Percentiles rank a stretch among this genome's conserved stretches.
Conservation (phyloP, 2,888 invertebrate genomes). For the Scaptomyza caliginosa region DNA sequence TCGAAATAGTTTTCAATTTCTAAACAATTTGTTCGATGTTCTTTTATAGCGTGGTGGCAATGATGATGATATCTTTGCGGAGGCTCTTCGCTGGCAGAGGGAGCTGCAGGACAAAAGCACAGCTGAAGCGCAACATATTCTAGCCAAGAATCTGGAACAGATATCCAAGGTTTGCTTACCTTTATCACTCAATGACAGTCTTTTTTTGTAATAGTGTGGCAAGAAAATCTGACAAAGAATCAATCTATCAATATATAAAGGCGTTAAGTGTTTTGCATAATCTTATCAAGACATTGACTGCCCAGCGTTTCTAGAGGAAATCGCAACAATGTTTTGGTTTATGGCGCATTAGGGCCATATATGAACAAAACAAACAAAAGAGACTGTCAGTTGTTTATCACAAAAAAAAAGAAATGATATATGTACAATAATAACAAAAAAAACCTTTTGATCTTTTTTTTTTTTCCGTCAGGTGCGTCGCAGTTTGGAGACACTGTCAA, state of each 20-base stretch:
- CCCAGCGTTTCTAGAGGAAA: not conserved
- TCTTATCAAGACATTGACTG: conserved; percentile 31
- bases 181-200: no score
- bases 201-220: not conserved
- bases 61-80: conserved; percentile 87
- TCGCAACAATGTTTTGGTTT: conserved; percentile 5
- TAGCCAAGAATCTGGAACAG: conserved; percentile 91
- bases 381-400: conserved; percentile 19
- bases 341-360: conserved; percentile 5
- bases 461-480: conserved; percentile 89
- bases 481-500: conserved; percentile 91
- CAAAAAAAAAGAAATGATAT: not conserved
- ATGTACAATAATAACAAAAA: not conserved
- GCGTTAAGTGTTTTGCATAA: conserved; percentile 15
- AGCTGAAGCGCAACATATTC: conserved; percentile 89
- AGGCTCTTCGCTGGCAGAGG: conserved; percentile 89
- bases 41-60: conserved; percentile 83
- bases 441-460: conserved; percentile 35
- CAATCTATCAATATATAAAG: not conserved
- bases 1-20: not conserved
- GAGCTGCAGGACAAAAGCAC: conserved; percentile 89
- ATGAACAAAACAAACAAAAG: not conserved
- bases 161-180: conserved; percentile 90
- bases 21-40: not conserved
- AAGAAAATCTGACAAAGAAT: not conserved